Conservation (phyloP, 2,888 invertebrate genomes). For the Drosophila pseudotalamancana region DNA sequence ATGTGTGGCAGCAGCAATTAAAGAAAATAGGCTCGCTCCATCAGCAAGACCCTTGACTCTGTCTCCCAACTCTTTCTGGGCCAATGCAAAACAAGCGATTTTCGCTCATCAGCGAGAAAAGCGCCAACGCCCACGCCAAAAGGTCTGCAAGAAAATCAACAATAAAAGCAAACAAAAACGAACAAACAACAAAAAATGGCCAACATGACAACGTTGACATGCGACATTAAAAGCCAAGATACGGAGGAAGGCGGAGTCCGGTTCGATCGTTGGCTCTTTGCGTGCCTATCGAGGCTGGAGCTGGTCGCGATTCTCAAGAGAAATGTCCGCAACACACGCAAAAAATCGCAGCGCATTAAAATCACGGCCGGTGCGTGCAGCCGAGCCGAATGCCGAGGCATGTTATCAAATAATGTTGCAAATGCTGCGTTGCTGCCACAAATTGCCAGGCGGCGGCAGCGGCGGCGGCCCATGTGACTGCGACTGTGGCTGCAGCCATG, state of each 20-base stretch:
- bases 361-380: conserved; percentile 73
- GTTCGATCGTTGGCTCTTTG: conserved; percentile 41
- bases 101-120: conserved; percentile 64
- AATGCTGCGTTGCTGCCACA: conserved; percentile 49
- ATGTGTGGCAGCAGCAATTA: conserved; percentile 60
- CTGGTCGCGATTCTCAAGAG: conserved; percentile 47
- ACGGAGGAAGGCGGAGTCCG: conserved; percentile 7
- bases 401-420: conserved; percentile 71
- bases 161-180: too few relatives aligned
- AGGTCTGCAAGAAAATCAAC: not conserved
- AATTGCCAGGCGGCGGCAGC: conserved; percentile 39
- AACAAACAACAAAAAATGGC: conserved; percentile 57
- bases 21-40: conserved; percentile 55
- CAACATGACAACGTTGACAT: conserved; percentile 77
- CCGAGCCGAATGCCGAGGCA: conserved; percentile 19
- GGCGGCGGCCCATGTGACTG: not conserved
- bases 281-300: conserved; percentile 42
- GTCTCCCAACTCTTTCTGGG: not conserved
- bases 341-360: conserved; percentile 75
- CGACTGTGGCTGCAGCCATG: conserved; percentile 7
- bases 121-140: conserved; percentile 26
- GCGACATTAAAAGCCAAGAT: conserved; percentile 72
- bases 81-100: conserved; percentile 52
- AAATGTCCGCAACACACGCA: conserved; percentile 70
- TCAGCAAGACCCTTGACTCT: not conserved